Conservation (phyloP, 2,113 vertebrate genomes). For the Trachemys scripta region DNA sequence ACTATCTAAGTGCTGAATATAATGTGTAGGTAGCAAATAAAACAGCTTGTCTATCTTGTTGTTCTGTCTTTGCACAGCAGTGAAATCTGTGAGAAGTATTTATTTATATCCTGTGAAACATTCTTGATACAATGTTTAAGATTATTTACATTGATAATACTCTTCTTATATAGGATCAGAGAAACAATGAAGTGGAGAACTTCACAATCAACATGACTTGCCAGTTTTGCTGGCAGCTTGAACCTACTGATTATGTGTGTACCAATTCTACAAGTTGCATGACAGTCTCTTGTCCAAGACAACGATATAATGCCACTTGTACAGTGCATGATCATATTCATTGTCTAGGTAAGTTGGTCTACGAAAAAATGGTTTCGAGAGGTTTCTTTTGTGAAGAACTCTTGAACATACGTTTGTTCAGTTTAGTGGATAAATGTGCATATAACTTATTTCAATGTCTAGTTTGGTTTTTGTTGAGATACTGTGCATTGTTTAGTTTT, state of each 20-base stretch:
- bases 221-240: conserved; percentile 98
- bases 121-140: not conserved
- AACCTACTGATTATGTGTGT: conserved; percentile 89
- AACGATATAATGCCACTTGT: conserved; percentile 90
- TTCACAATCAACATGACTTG: conserved; percentile 90
- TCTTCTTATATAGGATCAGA: conserved; percentile 81
- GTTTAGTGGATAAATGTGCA: not conserved
- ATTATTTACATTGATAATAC: not conserved
- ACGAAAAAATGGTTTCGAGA: accelerated
- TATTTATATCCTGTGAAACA: not conserved
- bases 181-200: conserved; percentile 79
- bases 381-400: not conserved
- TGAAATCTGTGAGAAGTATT: not conserved
- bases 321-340: conserved; percentile 90
- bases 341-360: conserved; percentile 86
- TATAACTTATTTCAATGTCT: not conserved
- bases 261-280: conserved; percentile 90
- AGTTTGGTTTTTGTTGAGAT: not conserved
- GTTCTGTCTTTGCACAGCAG: not conserved
- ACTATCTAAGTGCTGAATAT: not conserved
- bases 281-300: conserved; percentile 93
- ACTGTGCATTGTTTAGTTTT: not conserved
- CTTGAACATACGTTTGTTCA: accelerated
- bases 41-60: not conserved
- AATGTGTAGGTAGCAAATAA: not conserved